phyloP scores from a whole-genome alignment of 37 sponge, comb jelly and placozoan species.

The Petrosia ficiformis region DNA sequence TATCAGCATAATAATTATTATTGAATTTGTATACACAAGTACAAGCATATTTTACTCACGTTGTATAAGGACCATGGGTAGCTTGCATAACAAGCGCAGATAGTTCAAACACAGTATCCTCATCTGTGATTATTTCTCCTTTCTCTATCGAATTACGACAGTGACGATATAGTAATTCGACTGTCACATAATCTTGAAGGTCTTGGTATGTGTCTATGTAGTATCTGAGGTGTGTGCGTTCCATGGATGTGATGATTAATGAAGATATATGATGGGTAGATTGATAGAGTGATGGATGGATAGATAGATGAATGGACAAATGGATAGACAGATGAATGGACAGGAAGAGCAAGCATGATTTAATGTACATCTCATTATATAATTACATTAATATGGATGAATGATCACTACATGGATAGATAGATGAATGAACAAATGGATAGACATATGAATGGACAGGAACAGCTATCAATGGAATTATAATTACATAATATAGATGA shows the following conservation, averaged over 20 bases:
- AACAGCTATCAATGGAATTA: too few species aligned
- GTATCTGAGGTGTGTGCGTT: conserved; percentile 33
- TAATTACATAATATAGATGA: too few species aligned
- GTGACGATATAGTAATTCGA: conserved; percentile 73
- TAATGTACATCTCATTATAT: too few species aligned
- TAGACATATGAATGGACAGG: too few species aligned
- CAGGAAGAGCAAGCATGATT: too few species aligned
- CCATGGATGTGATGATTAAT: background rate
- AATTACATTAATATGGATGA: too few species aligned
- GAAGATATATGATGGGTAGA: conserved; percentile 1
- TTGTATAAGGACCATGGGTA: background rate
- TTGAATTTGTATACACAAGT: conserved; percentile 15
- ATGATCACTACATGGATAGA: too few species aligned
- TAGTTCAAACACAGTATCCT: conserved; percentile 23
- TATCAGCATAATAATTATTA: background rate
- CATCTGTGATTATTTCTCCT: conserved; percentile 40
- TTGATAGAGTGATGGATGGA: too few species aligned
- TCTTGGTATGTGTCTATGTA: conserved; percentile 60
- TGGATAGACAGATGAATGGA: too few species aligned
- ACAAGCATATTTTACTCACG: conserved; percentile 11
- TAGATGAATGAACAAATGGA: too few species aligned
- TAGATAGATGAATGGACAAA: too few species aligned
- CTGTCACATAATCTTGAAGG: conserved; percentile 53
- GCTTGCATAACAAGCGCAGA: background rate
- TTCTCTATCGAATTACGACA: conserved; percentile 56